Base-by-base conservation (phyloP, 1,140 invertebrate genomes). In the Drosophila ambigua region DNA sequence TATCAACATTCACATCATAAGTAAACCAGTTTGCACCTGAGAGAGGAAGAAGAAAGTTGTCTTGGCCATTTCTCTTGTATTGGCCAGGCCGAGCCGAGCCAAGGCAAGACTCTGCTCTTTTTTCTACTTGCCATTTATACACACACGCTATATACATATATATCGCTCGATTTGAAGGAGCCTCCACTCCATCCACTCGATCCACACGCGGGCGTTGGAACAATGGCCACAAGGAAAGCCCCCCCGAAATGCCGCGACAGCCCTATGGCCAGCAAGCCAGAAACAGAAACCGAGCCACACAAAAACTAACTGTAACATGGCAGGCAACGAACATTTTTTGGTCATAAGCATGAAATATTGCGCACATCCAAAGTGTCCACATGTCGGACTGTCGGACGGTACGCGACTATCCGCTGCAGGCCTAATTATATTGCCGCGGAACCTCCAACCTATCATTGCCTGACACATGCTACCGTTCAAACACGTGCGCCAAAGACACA, bases 1-100 rank as follows among this genome's bases (percentile, higher is more conserved):
- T 88, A 88, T 88, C 83, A 88, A 88, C 83, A 88, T 88, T 88
- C 83, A 88, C 83, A 88, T 88, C 83, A 88, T 88, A 88, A 88
- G 84, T 88, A 88, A 88, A 88, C 83, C 83, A 88, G 83, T 88
- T 88, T 88, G 83, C 83, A 88, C 83, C 83, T 88, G 84, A 88
- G 83, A 88, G 83, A 88, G 83, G 83, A 89, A 88, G 83, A 88
- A 88, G 83, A 88, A 88, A 88, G 83, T 88, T 88, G 83, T 88
- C 83, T 88, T 88, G 83, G 84, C 83, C 83, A 88, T 88, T 88
- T 88, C 88, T 58, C 84, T 77, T 68, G 69, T 66, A 39, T 69
- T 69, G 76, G 72, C 69, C 53, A 54, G 50, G 59, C 31, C 46
- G 50, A 55, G 68, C 57, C 72, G 20, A 20, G 1, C 20, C 20